Base-by-base conservation (phyloP, 2,888 invertebrate species). In the Thyatira batis region DNA sequence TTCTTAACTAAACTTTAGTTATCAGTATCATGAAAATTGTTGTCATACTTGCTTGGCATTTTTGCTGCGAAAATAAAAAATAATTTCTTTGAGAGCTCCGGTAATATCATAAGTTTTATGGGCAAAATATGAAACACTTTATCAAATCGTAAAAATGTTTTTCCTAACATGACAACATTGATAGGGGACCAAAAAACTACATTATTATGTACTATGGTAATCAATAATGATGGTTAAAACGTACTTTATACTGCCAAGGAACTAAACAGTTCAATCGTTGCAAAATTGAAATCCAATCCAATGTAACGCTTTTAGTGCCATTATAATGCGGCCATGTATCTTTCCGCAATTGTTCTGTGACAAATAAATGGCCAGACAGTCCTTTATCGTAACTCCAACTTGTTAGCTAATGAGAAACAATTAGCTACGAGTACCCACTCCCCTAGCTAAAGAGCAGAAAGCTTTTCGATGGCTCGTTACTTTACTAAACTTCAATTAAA, bases 11-110 rank as follows among this genome's bases (percentile, higher is more conserved):
- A 60, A 66, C 55, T 64, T 65, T 54, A 52, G 49, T 58, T 39
- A 5, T 11, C 30, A n/a, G 30, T 30, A 11, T 39, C 39, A 30
- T 53, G 65, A 56, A 60, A 57, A 65, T 60, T 67, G 50, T 53
- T 61, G 55, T 53, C 58, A 63, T 61, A 67, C 63, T 63, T 65
- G 54, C 53, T 50, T 57, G 56, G 56, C 65, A 67, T 63, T 58
- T 56, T 49, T 58, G n/a, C 49, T 21, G 46, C 50, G 1, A 13
- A 39, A n/a, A 39, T 23, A 23, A 23, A 23, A 4, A 4, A 3
- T 3, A 23, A 23, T 23, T 23, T 4, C 23, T 23, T 23, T 4
- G 23, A 23, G 23, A 23, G 23, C 23, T 23, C 23, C 23, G 23
- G 23, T 23, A 23, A 23, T 23, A 23, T 23, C 23, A 23, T 23